Base-by-base conservation (phyloP, 2,113 vertebrate genomes). In the Carassius carassius region DNA sequence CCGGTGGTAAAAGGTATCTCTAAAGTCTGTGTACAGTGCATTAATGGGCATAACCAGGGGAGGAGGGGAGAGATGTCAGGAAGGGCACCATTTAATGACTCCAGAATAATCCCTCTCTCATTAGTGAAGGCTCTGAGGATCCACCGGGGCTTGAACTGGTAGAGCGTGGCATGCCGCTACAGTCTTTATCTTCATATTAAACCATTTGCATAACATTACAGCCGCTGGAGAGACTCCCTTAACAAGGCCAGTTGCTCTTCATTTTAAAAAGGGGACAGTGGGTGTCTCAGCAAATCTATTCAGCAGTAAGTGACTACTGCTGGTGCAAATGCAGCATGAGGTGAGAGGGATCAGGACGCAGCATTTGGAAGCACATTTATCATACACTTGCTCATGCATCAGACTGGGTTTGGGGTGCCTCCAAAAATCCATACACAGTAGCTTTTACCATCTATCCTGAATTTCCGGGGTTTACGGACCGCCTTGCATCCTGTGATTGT, bases 161-260 rank as follows among this genome's bases (percentile, higher is more conserved):
- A 92, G 92, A 92, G 92, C 87, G 89, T 86, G 87, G 82, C 91
- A 86, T 86, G 87, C 91, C 86, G 92, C 92, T 93, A 91, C 93
- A 92, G 90, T 94, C 93, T 94, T 94, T 93, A 94, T 94, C 94
- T 94, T 93, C 91, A 91, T 93, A 95, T 95, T 94, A 95, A 94
- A 90, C 91, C 95, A 94, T 94, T 94, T 94, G 94, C 94, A 94
- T 95, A 94, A 92, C 91, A 94, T 94, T 94, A 94, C 85, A 77
- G 89, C 78, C 89, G 86, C 89, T 87, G 89, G 88, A 93, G 92
- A 93, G 91, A 93, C 92, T 93, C 92, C 89, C 89, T 91, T 89
- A 90, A 85, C 78, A 84, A 86, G 77, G 78, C 81, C 67, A 60
- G 86, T 86, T 81, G 79, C 88, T 88, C 86, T 90, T 88, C 58